Percentiles rank a stretch among this genome's conserved stretches.
Evolutionary conservation across 2,113 vertebrate species (phyloP).

Genomic region (Oxygymnocypris stewartii): DNA sequence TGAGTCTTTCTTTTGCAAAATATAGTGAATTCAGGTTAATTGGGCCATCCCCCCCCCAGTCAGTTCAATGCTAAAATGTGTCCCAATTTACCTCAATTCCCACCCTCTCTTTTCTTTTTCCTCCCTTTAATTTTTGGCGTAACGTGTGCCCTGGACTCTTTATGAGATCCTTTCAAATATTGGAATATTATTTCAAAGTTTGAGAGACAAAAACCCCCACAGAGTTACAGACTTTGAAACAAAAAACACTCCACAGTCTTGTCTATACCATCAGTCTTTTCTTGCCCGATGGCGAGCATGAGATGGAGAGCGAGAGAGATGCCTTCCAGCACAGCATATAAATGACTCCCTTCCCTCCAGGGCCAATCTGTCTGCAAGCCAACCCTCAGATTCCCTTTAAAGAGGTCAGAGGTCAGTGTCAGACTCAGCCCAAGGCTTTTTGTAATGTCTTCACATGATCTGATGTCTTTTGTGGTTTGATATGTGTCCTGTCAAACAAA

Average conservation of each 20-base stretch:
- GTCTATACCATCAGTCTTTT: constrained; percentile 1
- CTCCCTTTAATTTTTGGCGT: too few species aligned
- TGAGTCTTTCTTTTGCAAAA: too few species aligned
- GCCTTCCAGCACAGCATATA: constrained; percentile 25
- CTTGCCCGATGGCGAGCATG: constrained; percentile 19
- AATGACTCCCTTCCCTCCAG: background rate
- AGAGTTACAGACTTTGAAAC: background rate
- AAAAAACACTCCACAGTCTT: background rate
- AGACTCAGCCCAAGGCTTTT: background rate
- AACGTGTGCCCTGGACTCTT: too few species aligned
- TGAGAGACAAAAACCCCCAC: background rate
- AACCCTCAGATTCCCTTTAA: constrained; percentile 19
- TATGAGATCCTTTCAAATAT: too few species aligned
- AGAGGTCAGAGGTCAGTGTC: constrained; percentile 20
- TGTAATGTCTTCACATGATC: constrained; percentile 29
- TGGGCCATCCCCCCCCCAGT: too few species aligned
- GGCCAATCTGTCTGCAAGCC: background rate
- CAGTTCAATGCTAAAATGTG: too few species aligned
- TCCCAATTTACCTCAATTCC: too few species aligned
- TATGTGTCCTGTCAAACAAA: constrained; percentile 20
- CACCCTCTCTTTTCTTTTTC: too few species aligned
- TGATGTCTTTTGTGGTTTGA: constrained; percentile 1
- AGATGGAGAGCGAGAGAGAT: background rate
- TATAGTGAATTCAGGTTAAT: too few species aligned
- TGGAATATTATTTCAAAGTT: too few species aligned